Conservation (phyloP, 2,113 vertebrate species). For the Motacilla alba region DNA sequence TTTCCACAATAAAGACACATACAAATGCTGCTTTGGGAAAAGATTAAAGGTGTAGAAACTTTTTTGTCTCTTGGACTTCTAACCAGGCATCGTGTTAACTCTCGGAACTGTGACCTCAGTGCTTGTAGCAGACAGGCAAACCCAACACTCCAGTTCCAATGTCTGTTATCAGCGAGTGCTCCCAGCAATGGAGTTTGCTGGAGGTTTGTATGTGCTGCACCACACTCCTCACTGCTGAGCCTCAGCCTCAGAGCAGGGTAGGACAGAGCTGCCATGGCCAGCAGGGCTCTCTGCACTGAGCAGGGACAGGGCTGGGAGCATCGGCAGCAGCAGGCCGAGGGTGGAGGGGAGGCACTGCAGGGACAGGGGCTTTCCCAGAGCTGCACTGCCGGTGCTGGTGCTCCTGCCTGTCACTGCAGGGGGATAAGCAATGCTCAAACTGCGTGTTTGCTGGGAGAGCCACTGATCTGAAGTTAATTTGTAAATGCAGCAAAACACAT, state of each 20-base stretch:
- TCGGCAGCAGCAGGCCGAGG: neutral
- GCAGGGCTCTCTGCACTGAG: neutral
- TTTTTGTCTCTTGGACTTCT: neutral
- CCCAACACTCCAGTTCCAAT: neutral
- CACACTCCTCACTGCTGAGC: neutral
- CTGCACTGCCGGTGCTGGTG: neutral
- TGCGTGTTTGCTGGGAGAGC: constrained; percentile 52
- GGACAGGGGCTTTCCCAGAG: neutral
- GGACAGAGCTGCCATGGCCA: neutral
- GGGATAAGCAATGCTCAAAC: constrained; percentile 4
- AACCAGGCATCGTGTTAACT: neutral
- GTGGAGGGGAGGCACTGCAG: neutral
- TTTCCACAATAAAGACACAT: neutral
- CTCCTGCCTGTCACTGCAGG: neutral
- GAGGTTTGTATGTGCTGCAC: neutral
- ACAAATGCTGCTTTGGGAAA: neutral
- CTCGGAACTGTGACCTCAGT: neutral
- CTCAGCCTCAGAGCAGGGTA: neutral
- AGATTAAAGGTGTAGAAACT: neutral
- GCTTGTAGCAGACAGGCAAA: neutral
- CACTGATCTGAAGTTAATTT: constrained; percentile 78
- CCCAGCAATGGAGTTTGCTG: neutral
- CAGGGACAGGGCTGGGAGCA: neutral
- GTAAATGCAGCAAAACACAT: constrained; percentile 81
- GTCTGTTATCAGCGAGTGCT: neutral